A percentile compares a stretch with the other conserved stretches of the same genome.
phyloP scores from a whole-genome alignment of 2,888 invertebrate genomes.

The Heliothis peltigera region DNA sequence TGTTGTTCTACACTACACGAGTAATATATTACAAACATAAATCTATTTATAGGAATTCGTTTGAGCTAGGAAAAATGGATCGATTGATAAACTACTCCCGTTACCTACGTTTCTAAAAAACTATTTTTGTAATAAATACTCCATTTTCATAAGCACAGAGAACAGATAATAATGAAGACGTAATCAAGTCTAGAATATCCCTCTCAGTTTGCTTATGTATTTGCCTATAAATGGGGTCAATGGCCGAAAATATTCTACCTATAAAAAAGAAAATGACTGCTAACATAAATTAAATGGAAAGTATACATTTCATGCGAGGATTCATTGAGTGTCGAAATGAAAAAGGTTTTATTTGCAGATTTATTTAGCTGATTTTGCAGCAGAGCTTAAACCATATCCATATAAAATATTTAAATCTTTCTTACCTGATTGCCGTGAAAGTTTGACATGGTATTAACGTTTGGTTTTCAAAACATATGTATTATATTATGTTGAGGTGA shows the following conservation, averaged over 20 bases:
- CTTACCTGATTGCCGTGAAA: no score
- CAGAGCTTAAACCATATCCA: no score
- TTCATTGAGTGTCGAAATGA: constrained; percentile 12
- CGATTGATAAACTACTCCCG: no score
- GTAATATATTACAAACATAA: no score
- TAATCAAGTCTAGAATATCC: constrained; percentile 6
- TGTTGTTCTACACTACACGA: no score
- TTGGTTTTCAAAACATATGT: background rate
- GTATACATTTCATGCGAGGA: constrained; percentile 26
- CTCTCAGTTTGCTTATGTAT: constrained; percentile 14
- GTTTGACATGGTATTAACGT: background rate
- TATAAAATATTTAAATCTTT: no score
- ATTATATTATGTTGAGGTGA: background rate
- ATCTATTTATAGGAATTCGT: no score
- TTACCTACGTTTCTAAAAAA: constrained; percentile 11
- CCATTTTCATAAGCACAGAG: constrained; percentile 33
- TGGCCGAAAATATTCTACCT: constrained; percentile 37
- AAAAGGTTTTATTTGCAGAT: background rate
- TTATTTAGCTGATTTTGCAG: background rate
- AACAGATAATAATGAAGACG: constrained; percentile 16
- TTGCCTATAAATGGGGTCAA: constrained; percentile 26
- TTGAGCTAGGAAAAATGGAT: no score
- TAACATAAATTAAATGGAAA: constrained; percentile 44
- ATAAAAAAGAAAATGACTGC: constrained; percentile 40
- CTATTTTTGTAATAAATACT: background rate